Evolutionary conservation across 2,888 invertebrate species (phyloP).

Genomic region (Morpho achilles): DNA sequence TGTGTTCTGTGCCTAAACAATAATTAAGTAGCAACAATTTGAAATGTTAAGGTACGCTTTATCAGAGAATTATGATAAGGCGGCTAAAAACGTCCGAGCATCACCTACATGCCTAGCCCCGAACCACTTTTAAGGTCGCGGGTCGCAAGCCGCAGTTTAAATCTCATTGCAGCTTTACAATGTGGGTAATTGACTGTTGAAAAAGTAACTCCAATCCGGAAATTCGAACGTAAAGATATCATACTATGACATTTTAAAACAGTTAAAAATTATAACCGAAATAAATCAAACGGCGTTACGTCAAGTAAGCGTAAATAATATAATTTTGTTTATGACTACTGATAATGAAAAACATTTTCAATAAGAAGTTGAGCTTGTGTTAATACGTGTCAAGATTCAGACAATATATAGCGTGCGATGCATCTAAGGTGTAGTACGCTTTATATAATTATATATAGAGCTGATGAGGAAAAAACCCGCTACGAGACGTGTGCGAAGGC

Average conservation of each 20-base stretch:
- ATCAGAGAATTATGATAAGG: conserved; percentile 10
- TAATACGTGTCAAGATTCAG: conserved; percentile 35
- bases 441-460: conserved; percentile 52
- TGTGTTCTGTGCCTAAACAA: too few species aligned
- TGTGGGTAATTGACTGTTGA: conserved; percentile 70
- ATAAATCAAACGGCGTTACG: too few species aligned
- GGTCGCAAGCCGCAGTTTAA: conserved; percentile 42
- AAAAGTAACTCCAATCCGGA: not conserved
- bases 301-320: too few species aligned
- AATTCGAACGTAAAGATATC: too few species aligned
- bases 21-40: conserved; percentile 1
- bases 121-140: conserved; percentile 69
- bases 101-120: conserved; percentile 63
- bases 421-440: conserved; percentile 62
- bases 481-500: conserved; percentile 55
- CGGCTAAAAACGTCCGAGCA: conserved; percentile 20
- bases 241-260: too few species aligned
- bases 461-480: conserved; percentile 79
- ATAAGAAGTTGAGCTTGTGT: conserved; percentile 1
- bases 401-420: conserved; percentile 61
- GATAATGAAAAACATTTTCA: conserved; percentile 1
- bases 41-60: conserved; percentile 7
- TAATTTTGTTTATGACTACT: too few species aligned
- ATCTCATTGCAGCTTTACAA: conserved; percentile 72
- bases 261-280: too few species aligned